Conservation (phyloP, 2,888 invertebrate genomes). For the Crematogaster levior region DNA sequence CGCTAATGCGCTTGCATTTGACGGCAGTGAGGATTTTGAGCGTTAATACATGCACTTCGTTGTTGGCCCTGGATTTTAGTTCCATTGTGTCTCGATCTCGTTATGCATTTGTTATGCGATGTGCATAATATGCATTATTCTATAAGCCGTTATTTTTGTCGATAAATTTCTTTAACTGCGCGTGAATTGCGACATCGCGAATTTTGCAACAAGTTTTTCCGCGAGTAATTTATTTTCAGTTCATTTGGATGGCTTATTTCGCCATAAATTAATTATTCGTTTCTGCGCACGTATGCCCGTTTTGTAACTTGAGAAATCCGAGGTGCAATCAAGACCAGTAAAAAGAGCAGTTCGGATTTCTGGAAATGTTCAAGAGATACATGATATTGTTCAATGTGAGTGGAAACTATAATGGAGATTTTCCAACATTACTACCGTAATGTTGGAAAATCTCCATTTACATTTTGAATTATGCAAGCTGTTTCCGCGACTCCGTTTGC, state of each 20-base stretch:
- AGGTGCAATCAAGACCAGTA: conserved; percentile 9
- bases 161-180: conserved; percentile 10
- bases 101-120: conserved; percentile 22
- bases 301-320: not conserved
- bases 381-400: conserved; percentile 42
- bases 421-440: conserved; percentile 37
- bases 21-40: conserved; percentile 18
- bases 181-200: not conserved
- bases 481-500: conserved; percentile 19
- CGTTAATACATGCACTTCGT: conserved; percentile 33
- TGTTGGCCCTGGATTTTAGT: conserved; percentile 34
- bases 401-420: conserved; percentile 38
- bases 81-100: conserved; percentile 32
- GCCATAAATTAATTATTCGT: not conserved
- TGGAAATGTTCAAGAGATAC: conserved; percentile 23
- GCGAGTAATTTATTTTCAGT: conserved; percentile 3
- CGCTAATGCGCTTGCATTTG: conserved; percentile 32
- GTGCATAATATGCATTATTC: conserved; percentile 32
- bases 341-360: conserved; percentile 19
- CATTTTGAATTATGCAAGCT: conserved; percentile 43
- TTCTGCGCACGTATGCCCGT: not conserved
- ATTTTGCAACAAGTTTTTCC: not conserved
- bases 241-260: not conserved
- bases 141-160: conserved; percentile 13
- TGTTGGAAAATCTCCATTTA: no score